A percentile compares a stretch with the other conserved stretches of the same genome.
Conservation (phyloP, 2,888 invertebrate species). For the Rhingia campestris region DNA sequence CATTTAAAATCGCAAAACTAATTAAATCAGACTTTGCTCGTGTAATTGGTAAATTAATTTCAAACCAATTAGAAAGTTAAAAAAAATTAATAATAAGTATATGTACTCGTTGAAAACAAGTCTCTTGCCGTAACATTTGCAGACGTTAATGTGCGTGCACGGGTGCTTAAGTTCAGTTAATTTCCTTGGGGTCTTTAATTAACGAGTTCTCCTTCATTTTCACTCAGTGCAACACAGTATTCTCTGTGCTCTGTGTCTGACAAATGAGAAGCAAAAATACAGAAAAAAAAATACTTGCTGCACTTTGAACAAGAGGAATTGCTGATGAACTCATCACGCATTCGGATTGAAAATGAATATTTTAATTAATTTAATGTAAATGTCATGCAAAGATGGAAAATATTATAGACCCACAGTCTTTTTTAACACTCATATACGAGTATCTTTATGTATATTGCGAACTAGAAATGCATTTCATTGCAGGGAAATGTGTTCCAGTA, state of each 20-base stretch:
- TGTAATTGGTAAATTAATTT: slow-evolving; percentile 71
- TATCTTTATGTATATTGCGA: neutral
- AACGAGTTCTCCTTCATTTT: slow-evolving; percentile 74
- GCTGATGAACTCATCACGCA: slow-evolving; percentile 73
- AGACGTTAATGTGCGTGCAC: slow-evolving; percentile 71
- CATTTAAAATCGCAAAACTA: slow-evolving; percentile 61
- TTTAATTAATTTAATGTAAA: slow-evolving; percentile 69
- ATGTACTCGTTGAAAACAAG: slow-evolving; percentile 53
- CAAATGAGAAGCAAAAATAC: slow-evolving; percentile 43
- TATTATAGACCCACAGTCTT: slow-evolving; percentile 38
- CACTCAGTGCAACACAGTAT: slow-evolving; percentile 64
- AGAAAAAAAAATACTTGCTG: slow-evolving; percentile 52
- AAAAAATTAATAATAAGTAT: slow-evolving; percentile 52
- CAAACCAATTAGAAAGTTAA: slow-evolving; percentile 72
- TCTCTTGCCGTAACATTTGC: slow-evolving; percentile 60
- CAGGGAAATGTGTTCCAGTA: slow-evolving; percentile 55
- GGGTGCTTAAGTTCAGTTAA: slow-evolving; percentile 70
- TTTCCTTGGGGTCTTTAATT: slow-evolving; percentile 73
- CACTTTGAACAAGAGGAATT: slow-evolving; percentile 72
- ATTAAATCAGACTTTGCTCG: slow-evolving; percentile 55
- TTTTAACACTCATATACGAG: slow-evolving; percentile 20
- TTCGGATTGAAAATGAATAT: slow-evolving; percentile 70
- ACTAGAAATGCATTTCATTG: slow-evolving; percentile 44
- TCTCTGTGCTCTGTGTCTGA: slow-evolving; percentile 55
- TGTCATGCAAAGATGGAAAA: slow-evolving; percentile 69